Conservation (phyloP, 2,113 vertebrate species). For the Bos javanicus region DNA sequence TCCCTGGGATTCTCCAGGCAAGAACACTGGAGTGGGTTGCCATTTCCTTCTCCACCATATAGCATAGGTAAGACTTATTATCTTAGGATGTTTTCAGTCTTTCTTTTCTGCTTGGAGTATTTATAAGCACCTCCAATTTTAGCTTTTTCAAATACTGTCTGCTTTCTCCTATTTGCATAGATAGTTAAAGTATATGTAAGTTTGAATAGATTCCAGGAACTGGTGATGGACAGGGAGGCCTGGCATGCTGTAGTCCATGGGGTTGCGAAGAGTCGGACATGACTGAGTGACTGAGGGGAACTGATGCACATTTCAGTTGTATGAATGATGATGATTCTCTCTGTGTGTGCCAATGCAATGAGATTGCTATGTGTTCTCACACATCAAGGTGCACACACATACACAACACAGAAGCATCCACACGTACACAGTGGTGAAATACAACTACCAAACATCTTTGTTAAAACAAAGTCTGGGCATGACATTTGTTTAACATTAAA, state of each 20-base stretch:
- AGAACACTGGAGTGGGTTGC: too few species aligned
- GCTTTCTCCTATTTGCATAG: neutral
- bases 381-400: neutral
- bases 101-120: neutral
- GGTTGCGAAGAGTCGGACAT: neutral
- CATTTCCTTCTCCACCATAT: too few species aligned
- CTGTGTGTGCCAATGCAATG: neutral
- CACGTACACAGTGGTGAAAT: neutral
- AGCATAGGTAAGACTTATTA: neutral
- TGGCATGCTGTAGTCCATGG: neutral
- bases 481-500: constrained; percentile 37
- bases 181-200: neutral
- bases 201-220: neutral
- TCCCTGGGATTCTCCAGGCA: too few species aligned
- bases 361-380: neutral
- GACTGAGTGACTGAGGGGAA: neutral
- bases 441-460: neutral
- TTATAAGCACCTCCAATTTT: neutral
- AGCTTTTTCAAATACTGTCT: neutral
- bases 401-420: neutral
- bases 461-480: neutral
- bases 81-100: neutral
- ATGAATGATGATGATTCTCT: neutral
- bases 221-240: neutral
- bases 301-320: neutral